Evolutionary conservation across 2,113 vertebrate species (phyloP).

Genomic region (Tricholaema leucomelas): DNA sequence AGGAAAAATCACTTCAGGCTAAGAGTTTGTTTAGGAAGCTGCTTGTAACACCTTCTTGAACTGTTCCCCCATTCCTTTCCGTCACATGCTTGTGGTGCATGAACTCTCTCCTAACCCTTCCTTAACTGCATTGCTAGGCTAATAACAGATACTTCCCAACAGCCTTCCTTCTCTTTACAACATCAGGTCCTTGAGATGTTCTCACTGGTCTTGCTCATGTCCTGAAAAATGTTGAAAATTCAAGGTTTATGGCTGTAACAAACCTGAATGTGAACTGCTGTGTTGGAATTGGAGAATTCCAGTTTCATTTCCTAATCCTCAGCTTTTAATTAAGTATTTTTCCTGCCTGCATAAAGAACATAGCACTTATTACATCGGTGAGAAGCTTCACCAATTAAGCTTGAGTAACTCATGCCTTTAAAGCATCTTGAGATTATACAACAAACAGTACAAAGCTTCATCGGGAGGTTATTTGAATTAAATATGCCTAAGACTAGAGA

Average conservation of each 20-base stretch:
- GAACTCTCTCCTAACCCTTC: background rate
- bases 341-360: background rate
- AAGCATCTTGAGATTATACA: background rate
- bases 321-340: background rate
- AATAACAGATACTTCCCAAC: background rate
- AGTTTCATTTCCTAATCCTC: background rate
- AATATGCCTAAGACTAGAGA: background rate
- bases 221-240: background rate
- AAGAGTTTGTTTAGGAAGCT: background rate
- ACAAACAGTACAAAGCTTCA: background rate
- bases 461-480: fast-evolving
- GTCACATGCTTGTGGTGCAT: fast-evolving
- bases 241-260: fast-evolving
- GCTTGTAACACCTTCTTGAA: background rate
- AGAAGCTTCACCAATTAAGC: background rate
- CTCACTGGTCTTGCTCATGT: background rate
- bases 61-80: background rate
- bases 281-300: background rate
- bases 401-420: background rate
- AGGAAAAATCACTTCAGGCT: background rate
- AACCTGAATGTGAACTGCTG: background rate
- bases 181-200: background rate
- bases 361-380: background rate
- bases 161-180: background rate
- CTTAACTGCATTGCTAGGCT: background rate